Conservation (phyloP, 2,888 invertebrate genomes). For the Chorisops tibialis region DNA sequence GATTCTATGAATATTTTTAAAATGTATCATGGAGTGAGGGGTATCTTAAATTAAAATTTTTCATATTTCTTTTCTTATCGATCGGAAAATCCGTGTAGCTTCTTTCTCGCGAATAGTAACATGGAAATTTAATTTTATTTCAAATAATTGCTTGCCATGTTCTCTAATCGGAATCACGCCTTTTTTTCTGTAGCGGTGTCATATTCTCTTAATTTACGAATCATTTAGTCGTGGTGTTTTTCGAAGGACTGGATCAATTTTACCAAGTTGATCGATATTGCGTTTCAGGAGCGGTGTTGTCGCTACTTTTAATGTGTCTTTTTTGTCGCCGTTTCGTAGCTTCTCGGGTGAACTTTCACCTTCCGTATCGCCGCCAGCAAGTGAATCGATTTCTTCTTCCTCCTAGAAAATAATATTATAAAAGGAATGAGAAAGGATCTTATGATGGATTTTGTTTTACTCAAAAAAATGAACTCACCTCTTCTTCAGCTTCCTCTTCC, state of each 20-base stretch:
- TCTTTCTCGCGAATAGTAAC: too few relatives aligned
- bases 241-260: conserved; percentile 6
- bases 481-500: conserved; percentile 52
- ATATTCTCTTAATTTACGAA: background rate
- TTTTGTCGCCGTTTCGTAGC: conserved; percentile 22
- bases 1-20: too few relatives aligned
- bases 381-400: conserved; percentile 26
- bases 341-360: conserved; percentile 26
- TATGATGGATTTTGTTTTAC: too few relatives aligned
- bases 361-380: conserved; percentile 26
- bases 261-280: background rate
- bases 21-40: too few relatives aligned
- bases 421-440: too few relatives aligned
- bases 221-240: conserved; percentile 25
- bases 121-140: too few relatives aligned
- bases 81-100: too few relatives aligned
- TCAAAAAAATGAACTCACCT: conserved; percentile 36
- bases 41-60: too few relatives aligned
- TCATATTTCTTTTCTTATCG: too few relatives aligned
- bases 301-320: background rate
- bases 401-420: conserved; percentile 26
- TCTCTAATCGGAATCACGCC: too few relatives aligned
- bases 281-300: conserved; percentile 9
- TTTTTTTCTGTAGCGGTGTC: too few relatives aligned
- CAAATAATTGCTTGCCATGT: too few relatives aligned